Evolutionary conservation across 2,113 vertebrate genomes (phyloP).

Genomic region (Triplophysa tibetana): DNA sequence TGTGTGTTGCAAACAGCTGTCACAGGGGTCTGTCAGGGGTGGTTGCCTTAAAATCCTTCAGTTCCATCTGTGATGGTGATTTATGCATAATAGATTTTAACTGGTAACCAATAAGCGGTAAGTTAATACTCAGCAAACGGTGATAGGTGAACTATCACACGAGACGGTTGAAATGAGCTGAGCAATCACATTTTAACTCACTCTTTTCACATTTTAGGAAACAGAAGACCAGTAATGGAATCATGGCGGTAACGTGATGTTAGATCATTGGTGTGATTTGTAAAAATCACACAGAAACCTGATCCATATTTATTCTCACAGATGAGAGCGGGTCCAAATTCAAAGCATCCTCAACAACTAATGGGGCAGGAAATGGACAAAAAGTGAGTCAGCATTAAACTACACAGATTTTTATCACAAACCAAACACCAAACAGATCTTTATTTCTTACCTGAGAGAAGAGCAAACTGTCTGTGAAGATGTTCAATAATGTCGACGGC

Average conservation of each 20-base stretch:
- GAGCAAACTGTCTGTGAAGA: conserved; percentile 91
- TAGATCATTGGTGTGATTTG: conserved; percentile 16
- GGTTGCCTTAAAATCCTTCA: neutral
- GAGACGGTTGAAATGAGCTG: neutral
- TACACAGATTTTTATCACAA: neutral
- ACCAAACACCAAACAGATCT: neutral
- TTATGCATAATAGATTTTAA: neutral
- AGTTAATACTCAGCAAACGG: too few species aligned
- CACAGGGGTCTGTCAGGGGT: neutral
- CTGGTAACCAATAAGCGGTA: neutral
- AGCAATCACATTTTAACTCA: neutral
- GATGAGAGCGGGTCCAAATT: neutral
- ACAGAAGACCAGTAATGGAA: conserved; percentile 19
- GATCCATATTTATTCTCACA: neutral
- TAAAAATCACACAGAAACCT: conserved; percentile 40
- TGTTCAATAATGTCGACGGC: conserved; percentile 94
- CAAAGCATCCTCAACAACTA: neutral
- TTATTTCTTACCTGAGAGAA: conserved; percentile 86
- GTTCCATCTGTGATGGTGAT: neutral
- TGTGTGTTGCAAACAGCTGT: neutral
- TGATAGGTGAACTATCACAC: neutral
- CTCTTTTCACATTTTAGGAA: conserved; percentile 10
- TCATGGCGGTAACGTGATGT: neutral
- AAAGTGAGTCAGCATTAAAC: neutral
- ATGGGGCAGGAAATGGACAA: too few species aligned